Evolutionary conservation across 2,888 invertebrate species (phyloP).

Genomic region (Lepidochitona cinerea): DNA sequence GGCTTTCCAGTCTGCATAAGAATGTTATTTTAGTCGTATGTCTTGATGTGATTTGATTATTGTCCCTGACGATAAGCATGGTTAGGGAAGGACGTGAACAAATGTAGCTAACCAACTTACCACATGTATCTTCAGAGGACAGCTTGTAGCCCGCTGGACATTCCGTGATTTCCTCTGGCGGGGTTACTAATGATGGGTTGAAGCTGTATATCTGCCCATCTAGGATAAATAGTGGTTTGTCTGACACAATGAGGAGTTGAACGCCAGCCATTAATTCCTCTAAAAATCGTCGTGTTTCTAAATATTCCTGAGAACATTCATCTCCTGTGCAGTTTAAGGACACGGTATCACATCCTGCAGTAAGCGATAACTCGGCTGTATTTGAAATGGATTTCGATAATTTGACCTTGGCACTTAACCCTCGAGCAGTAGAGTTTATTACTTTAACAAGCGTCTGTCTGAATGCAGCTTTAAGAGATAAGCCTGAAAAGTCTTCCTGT

Average conservation of each 20-base stretch:
- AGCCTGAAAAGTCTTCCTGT: neutral
- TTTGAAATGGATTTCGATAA: neutral
- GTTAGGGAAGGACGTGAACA: neutral
- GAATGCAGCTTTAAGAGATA: neutral
- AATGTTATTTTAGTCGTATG: too few relatives aligned
- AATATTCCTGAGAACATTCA: neutral
- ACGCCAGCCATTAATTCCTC: neutral
- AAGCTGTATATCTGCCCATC: neutral
- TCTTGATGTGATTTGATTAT: too few relatives aligned
- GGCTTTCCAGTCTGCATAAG: too few relatives aligned
- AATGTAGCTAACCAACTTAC: neutral
- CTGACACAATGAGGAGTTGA: neutral
- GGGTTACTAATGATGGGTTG: neutral
- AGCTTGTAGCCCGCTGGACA: neutral
- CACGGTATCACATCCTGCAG: neutral
- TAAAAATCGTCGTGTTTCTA: neutral
- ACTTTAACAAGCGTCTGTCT: neutral
- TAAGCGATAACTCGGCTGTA: neutral
- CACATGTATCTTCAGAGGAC: neutral
- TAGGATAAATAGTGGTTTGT: neutral
- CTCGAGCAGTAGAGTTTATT: neutral
- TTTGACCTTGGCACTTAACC: neutral
- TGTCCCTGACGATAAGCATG: too few relatives aligned
- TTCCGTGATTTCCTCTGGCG: neutral
- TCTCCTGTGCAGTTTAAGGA: neutral